Evolutionary conservation across 2,888 invertebrate species (phyloP), one percentile per base, ranked within the genome.

Genomic region (Trimorus sp.): DNA sequence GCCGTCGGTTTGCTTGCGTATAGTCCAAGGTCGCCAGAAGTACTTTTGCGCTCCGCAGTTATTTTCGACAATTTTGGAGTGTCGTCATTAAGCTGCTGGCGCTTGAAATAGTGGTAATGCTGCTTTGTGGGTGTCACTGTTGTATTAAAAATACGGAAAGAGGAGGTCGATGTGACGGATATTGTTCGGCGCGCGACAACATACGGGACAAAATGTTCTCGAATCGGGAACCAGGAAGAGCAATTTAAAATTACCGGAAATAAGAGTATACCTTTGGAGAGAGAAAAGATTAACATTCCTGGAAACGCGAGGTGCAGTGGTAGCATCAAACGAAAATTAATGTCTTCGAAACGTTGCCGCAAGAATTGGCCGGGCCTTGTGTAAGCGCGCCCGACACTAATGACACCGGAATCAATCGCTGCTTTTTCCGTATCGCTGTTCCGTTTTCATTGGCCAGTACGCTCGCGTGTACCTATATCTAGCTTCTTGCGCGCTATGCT

Each of bases 401-500:
- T 71, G 60, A 78, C 49, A 68, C 77, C 79, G 83, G 70, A 80
- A 80, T 79, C 81, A 79, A 74, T 79, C 79, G 76, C 66, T 70
- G 71, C 78, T 82, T 84, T 83, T 83, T 82, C 83, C 83, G 79
- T 79, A 81, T 79, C 70, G 80, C 69, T 84, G 75, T 73, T 81
- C 70, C 82, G 79, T 81, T 79, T 79, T 82, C 82, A 69, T 84
- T 84, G 84, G 84, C 83, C 71, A 71, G 70, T 83, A 85, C 79
- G 86, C 87, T 88, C 87, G 87, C 87, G 87, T 86, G 86, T 89
- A 87, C 86, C 82, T 73, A 83, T 85, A 88, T 84, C 84, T 86
- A 87, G 89, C 90, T 89, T 86, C 89, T 89, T 86, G 85, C 85
- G 87, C 88, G 87, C 87, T 87, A 87, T 82, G 89, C 88, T 88